phyloP scores from a whole-genome alignment of 2,888 invertebrate species.

The Eupithecia pulchellata region DNA sequence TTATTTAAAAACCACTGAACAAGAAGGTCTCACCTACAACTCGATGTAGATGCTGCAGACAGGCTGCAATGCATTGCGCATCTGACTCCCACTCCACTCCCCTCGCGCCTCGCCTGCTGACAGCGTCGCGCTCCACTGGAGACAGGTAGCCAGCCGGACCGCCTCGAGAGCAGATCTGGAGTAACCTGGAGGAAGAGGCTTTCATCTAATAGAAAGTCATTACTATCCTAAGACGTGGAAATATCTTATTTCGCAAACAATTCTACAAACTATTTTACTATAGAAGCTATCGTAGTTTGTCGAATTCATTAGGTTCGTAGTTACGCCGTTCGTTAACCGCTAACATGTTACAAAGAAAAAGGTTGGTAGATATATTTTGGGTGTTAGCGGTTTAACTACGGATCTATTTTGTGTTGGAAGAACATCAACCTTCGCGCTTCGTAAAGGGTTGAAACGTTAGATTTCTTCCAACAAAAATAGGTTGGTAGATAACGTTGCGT shows the following conservation, averaged over 20 bases:
- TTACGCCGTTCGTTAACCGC: too few species aligned
- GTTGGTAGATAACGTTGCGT: too few species aligned
- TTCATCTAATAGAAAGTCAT: background rate
- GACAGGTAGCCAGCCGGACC: constrained; percentile 69
- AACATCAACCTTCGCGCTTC: too few species aligned
- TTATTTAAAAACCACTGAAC: too few species aligned
- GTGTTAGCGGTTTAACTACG: too few species aligned
- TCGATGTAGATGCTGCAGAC: constrained; percentile 64
- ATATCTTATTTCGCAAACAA: background rate
- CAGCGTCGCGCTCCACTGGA: constrained; percentile 57
- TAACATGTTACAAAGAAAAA: too few species aligned
- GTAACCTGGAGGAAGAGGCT: constrained; percentile 51
- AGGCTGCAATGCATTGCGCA: constrained; percentile 63
- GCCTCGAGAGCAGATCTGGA: constrained; percentile 60
- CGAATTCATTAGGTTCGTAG: too few species aligned
- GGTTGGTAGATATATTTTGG: too few species aligned
- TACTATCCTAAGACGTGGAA: background rate
- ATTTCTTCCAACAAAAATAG: too few species aligned
- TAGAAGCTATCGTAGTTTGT: too few species aligned
- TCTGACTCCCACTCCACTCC: constrained; percentile 68
- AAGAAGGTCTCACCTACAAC: constrained; percentile 63
- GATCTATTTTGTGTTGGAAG: too few species aligned
- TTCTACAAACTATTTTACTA: background rate
- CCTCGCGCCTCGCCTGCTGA: constrained; percentile 65
- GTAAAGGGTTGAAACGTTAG: too few species aligned